Conservation (phyloP, 2,113 vertebrate genomes). For the Anolis carolinensis region DNA sequence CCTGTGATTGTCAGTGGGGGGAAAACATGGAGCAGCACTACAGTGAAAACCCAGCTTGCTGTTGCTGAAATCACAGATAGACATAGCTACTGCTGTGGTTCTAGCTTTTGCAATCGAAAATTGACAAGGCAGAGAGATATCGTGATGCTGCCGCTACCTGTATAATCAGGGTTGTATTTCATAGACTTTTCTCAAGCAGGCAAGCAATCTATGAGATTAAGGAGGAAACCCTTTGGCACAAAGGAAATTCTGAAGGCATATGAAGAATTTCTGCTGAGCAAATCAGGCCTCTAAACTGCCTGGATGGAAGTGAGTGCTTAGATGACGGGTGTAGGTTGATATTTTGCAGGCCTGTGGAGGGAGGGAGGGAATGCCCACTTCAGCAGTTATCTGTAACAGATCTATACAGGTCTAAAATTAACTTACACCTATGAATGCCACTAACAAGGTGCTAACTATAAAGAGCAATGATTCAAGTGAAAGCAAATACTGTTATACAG, state of each 20-base stretch:
- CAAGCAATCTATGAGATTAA: neutral
- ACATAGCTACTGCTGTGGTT: neutral
- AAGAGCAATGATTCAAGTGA: too few species aligned
- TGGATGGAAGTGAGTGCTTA: neutral
- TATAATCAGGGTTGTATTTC: neutral
- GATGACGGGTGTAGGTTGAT: neutral
- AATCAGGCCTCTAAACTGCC: neutral
- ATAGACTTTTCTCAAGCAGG: neutral
- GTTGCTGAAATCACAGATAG: neutral
- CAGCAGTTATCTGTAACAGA: too few species aligned
- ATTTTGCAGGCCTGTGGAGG: neutral
- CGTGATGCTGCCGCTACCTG: neutral
- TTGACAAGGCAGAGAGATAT: neutral
- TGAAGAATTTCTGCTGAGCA: neutral
- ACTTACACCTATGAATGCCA: too few species aligned
- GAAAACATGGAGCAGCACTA: accelerated
- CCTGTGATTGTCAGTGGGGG: neutral
- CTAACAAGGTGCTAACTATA: too few species aligned
- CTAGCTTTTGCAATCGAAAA: neutral
- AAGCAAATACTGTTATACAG: too few species aligned
- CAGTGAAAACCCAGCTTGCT: neutral
- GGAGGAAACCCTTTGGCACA: neutral
- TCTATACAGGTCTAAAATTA: too few species aligned
- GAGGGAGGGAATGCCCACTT: too few species aligned
- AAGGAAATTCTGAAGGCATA: neutral